Conservation (phyloP, 2,888 invertebrate species). For the Caenorhabditis doughertyi region DNA sequence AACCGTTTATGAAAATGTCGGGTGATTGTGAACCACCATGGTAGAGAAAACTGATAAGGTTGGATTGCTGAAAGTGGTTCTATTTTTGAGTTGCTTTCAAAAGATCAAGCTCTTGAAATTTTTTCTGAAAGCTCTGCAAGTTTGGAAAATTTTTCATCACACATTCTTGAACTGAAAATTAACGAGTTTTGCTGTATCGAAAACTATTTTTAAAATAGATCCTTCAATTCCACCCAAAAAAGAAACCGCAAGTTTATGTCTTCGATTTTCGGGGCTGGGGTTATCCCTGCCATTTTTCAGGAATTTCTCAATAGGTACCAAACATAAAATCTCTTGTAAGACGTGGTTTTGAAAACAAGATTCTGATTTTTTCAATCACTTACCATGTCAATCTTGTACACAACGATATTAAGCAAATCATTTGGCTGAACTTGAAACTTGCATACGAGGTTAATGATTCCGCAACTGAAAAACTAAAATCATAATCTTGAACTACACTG, state of each 20-base stretch:
- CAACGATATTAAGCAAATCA: constrained; percentile 18
- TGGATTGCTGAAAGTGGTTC: constrained; percentile 26
- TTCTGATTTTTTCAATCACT: too few species aligned
- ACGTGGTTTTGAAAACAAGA: not conserved
- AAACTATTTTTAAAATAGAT: too few species aligned
- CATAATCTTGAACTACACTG: too few species aligned
- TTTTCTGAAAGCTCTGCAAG: too few species aligned
- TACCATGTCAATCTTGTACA: constrained; percentile 50
- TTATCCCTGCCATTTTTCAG: too few species aligned
- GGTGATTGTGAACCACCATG: constrained; percentile 13
- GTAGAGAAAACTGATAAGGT: constrained; percentile 43
- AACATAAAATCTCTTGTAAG: not conserved
- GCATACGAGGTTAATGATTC: constrained; percentile 25
- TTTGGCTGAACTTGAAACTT: constrained; percentile 30
- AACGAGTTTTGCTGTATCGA: too few species aligned
- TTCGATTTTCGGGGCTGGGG: too few species aligned
- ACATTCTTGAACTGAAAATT: too few species aligned
- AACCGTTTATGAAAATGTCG: constrained; percentile 38
- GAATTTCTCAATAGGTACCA: not conserved
- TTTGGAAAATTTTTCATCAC: too few species aligned
- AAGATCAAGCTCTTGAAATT: not conserved
- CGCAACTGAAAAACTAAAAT: constrained; percentile 54
- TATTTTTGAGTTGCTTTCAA: not conserved
- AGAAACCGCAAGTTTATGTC: too few species aligned
- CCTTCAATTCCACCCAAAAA: too few species aligned